Base-by-base conservation (phyloP, 2,113 vertebrate species). In the Seriola aureovittata region DNA sequence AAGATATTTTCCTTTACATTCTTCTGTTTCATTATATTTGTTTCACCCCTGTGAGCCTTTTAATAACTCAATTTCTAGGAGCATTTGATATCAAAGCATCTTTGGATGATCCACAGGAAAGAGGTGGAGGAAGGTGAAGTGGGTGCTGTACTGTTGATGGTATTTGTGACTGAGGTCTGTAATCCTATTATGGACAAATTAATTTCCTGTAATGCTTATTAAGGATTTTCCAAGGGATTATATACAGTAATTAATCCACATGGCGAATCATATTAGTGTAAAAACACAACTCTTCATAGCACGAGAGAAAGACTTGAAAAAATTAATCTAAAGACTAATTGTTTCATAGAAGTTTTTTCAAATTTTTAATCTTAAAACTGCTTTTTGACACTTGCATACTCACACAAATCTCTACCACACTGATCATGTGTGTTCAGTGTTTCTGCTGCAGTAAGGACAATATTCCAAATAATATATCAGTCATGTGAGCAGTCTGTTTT, bases 161-260 rank as follows among this genome's bases (percentile, higher is more conserved):
- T 75, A 78, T 84, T 80, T 81, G 29, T 81, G 68, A 63, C 62
- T 29, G 34, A 76, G 48, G 44, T 71, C 55, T 79, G 25, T 90
- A 78, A 91, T 84, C 75, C 80, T 75, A 85, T 88, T 81, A 65
- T 60, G 21, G 40, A 65, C 57, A 72, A 75, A 81, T 85, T 73
- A 55, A 84, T 86, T 78, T 80, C 48, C 60, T 59, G 52, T 69
- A 11, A 73, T 75, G 50, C 82, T 75, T 69, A 58, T 67, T 77
- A 75, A 75, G 72, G 73, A 48, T 69, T 88, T 86, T 82, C 32
- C 44, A 19, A 71, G 52, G 59, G 80, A 86, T 87, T 81, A 73
- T 62, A 72, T 36, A 52, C 58, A 64, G 36, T 59, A 85, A 87
- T 87, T 82, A 70, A 58, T 77, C 23, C 19, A 50, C 71, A 71